Conservation (phyloP, 1,140 invertebrate species). For the Drosophila elegans region DNA sequence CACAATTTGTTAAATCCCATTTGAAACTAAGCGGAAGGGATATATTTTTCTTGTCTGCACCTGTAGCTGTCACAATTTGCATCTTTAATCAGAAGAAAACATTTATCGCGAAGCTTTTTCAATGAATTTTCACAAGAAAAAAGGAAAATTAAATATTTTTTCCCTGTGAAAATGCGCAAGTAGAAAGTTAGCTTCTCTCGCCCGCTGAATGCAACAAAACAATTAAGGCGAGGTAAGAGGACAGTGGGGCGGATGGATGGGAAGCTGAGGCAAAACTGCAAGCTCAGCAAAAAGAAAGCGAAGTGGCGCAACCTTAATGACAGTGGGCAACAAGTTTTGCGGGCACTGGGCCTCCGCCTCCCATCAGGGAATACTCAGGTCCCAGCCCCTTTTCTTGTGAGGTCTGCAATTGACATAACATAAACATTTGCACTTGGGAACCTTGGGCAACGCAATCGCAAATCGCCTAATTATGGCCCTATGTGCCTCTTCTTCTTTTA, state of each 20-base stretch:
- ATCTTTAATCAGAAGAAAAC: slow-evolving; percentile 24
- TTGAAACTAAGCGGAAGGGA: slow-evolving; percentile 31
- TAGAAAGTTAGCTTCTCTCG: slow-evolving; percentile 57
- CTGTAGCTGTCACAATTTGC: neutral
- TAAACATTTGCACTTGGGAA: slow-evolving; percentile 40
- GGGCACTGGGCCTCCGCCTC: slow-evolving; percentile 5
- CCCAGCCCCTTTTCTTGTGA: slow-evolving; percentile 21
- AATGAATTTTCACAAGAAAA: slow-evolving; percentile 14
- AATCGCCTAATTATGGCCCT: slow-evolving; percentile 54
- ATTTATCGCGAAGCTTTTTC: slow-evolving; percentile 24
- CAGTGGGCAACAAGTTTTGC: slow-evolving; percentile 22
- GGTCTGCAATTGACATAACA: slow-evolving; percentile 49
- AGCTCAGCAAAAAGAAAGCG: slow-evolving; percentile 47
- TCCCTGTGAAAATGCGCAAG: slow-evolving; percentile 59
- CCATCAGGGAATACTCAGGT: neutral
- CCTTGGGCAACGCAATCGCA: slow-evolving; percentile 12
- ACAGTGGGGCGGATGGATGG: slow-evolving; percentile 16
- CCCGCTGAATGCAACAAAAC: slow-evolving; percentile 55
- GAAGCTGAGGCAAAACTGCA: slow-evolving; percentile 44
- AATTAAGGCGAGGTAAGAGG: slow-evolving; percentile 56
- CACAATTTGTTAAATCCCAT: slow-evolving; percentile 5
- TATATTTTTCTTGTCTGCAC: slow-evolving; percentile 16
- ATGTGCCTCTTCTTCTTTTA: slow-evolving; percentile 34
- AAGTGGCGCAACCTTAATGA: slow-evolving; percentile 42
- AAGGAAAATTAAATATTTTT: slow-evolving; percentile 50